Conservation (phyloP, 2,888 invertebrate species). For the Meandrusa payeni region DNA sequence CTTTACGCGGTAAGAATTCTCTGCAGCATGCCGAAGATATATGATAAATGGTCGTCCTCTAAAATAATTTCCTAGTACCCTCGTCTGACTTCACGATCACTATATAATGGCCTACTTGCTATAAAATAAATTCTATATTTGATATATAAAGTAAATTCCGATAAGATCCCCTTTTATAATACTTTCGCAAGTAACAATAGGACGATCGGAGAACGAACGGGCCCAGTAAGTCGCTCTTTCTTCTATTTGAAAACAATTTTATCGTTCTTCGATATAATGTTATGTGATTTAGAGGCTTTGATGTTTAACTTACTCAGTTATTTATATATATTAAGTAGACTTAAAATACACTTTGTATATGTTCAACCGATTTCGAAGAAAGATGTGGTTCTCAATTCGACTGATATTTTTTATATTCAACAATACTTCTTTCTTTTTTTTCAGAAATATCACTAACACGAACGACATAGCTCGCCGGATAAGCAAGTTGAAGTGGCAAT, state of each 20-base stretch:
- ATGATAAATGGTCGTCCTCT: slow-evolving; percentile 69
- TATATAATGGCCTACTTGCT: slow-evolving; percentile 52
- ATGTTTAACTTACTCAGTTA: too few relatives aligned
- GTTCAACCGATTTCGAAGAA: too few relatives aligned
- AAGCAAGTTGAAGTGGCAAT: too few relatives aligned
- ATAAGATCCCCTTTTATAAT: slow-evolving; percentile 67
- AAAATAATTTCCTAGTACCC: slow-evolving; percentile 70
- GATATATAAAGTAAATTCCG: slow-evolving; percentile 65
- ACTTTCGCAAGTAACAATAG: slow-evolving; percentile 61
- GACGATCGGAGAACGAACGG: slow-evolving; percentile 68
- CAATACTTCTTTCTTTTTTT: too few relatives aligned
- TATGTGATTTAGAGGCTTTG: slow-evolving; percentile 18
- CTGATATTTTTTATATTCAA: too few relatives aligned
- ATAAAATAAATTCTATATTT: slow-evolving; percentile 61
- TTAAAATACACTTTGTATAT: too few relatives aligned
- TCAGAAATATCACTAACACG: too few relatives aligned
- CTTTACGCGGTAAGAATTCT: slow-evolving; percentile 68
- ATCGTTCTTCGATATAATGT: slow-evolving; percentile 20
- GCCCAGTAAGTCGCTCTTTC: slow-evolving; percentile 62
- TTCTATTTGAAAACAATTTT: slow-evolving; percentile 33
- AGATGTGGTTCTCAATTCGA: too few relatives aligned
- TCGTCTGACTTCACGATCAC: slow-evolving; percentile 55
- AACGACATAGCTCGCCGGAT: too few relatives aligned
- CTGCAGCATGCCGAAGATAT: slow-evolving; percentile 53
- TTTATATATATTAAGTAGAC: too few relatives aligned